Evolutionary conservation across 1,140 invertebrate species (phyloP), one percentile per base, ranked within the genome.

Genomic region (Drosophila asahinai): DNA sequence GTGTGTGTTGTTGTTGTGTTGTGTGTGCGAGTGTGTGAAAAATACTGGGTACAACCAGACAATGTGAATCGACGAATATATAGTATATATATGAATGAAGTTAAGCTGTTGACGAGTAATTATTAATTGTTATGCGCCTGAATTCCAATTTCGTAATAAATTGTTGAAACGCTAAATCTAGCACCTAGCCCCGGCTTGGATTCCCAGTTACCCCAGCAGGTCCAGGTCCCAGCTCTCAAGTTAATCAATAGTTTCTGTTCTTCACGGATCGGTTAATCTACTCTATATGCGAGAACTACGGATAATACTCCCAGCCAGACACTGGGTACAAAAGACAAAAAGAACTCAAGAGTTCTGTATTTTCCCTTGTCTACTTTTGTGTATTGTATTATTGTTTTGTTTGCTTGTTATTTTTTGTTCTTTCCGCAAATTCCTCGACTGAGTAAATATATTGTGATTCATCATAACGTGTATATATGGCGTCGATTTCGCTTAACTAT

Each of bases 61-160:
- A 36, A 51, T 68, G 62, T 72, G 68, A 67, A 68, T 48, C 43
- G 30, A 47, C 33, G 55, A 57, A 57, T 57, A 57, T 57, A 22
- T 54, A 57, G 14, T 38, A 38, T n/a, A 40, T 58, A 67, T 48
- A 74, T 57, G 51, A 78, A 77, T 57, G 57, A 57, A 78, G 75
- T 61, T 70, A 78, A 78, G 75, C 49, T 62, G 74, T 76, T 65
- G 52, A 66, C 54, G 54, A 76, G 61, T 76, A 76, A 76, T 76
- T 64, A 63, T 48, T 58, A 65, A 65, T 75, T 76, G 60, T 76
- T 76, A 72, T 72, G 43, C 36, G 51, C 38, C 43, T 19, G 19
- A 49, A 58, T 71, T 42, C 19, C 68, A 42, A 72, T 72, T 70
- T 72, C 27, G 25, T 33, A 57, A 71, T 72, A 71, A 71, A 72